Conservation (phyloP, 2,797 vertebrate genomes). For the Merluccius polli region DNA sequence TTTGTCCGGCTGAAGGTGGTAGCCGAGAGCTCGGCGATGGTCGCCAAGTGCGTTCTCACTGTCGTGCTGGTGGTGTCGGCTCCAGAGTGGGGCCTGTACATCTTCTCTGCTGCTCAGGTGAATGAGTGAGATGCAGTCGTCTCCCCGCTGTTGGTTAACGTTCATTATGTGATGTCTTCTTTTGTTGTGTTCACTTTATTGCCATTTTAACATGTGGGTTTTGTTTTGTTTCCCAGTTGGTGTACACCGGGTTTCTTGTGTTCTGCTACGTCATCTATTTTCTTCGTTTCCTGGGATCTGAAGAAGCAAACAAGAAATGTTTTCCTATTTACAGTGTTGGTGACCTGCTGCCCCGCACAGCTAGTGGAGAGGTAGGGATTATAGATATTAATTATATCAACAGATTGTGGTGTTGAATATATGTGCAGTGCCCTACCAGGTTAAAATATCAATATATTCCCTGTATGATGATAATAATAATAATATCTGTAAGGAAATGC, state of each 20-base stretch:
- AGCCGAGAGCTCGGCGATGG: slow-evolving; percentile 87
- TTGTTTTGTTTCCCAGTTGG: slow-evolving; percentile 66
- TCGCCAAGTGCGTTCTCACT: slow-evolving; percentile 83
- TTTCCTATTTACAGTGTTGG: slow-evolving; percentile 79
- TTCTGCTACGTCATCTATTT: slow-evolving; percentile 86
- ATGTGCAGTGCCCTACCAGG: no score
- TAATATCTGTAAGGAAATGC: no score
- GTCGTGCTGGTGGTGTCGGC: slow-evolving; percentile 80
- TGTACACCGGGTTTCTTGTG: slow-evolving; percentile 83
- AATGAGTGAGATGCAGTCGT: slow-evolving; percentile 14
- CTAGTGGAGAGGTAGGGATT: slow-evolving; percentile 72
- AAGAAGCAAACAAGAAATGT: slow-evolving; percentile 73
- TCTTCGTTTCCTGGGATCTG: slow-evolving; percentile 79
- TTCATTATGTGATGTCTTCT: not conserved
- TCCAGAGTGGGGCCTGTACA: slow-evolving; percentile 87
- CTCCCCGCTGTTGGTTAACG: slow-evolving; percentile 3
- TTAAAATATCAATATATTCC: not conserved
- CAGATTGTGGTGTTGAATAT: not conserved
- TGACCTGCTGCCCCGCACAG: slow-evolving; percentile 78
- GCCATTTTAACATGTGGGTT: not conserved
- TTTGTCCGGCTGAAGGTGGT: slow-evolving; percentile 90
- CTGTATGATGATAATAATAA: not conserved
- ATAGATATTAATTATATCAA: not conserved
- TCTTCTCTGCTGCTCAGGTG: slow-evolving; percentile 93
- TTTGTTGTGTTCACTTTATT: not conserved